Percentiles rank a stretch among this genome's conserved stretches.
These are phyloP conservation scores for Phoenoteleia sp. DNA, from an alignment of 2,888 invertebrate genomes.

Conservation along the genomic window DNA sequence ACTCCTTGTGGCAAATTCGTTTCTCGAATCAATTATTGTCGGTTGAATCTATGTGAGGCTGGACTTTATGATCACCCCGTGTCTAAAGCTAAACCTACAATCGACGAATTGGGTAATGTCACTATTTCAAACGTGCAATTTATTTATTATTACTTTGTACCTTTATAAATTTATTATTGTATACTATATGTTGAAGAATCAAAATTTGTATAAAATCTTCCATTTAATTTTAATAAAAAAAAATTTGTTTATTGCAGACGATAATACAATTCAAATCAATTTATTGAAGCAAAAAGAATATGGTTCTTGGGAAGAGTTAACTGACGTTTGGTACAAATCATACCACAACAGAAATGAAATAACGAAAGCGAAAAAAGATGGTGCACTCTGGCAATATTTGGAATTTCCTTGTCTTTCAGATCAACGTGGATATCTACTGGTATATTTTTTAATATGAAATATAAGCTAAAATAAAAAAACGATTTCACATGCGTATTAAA, in stretches of 20 bases:
- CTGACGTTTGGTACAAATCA: not conserved
- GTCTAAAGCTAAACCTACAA: too few relatives aligned
- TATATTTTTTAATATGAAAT: not conserved
- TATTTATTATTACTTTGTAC: too few relatives aligned
- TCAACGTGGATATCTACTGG: not conserved
- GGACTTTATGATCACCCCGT: not conserved
- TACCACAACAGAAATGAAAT: constrained; percentile 4
- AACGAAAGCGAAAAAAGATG: not conserved
- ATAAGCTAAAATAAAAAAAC: not conserved
- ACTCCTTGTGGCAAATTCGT: not conserved
- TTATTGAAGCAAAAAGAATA: not conserved
- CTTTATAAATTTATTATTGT: not conserved
- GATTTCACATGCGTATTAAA: too few relatives aligned
- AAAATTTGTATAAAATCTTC: not conserved
- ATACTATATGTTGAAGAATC: not conserved
- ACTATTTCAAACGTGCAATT: too few relatives aligned
- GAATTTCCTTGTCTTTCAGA: constrained; percentile 7
- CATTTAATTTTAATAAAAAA: too few relatives aligned
- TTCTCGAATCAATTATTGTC: not conserved
- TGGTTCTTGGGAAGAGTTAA: not conserved
- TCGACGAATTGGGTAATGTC: too few relatives aligned
- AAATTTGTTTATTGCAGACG: too few relatives aligned
- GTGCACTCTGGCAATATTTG: constrained; percentile 8
- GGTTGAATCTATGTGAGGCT: not conserved
- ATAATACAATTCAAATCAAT: too few relatives aligned